A percentile compares a stretch with the other conserved stretches of the same genome.
Conservation (phyloP, 2,113 vertebrate species). For the Rhynchopsitta pachyrhyncha region DNA sequence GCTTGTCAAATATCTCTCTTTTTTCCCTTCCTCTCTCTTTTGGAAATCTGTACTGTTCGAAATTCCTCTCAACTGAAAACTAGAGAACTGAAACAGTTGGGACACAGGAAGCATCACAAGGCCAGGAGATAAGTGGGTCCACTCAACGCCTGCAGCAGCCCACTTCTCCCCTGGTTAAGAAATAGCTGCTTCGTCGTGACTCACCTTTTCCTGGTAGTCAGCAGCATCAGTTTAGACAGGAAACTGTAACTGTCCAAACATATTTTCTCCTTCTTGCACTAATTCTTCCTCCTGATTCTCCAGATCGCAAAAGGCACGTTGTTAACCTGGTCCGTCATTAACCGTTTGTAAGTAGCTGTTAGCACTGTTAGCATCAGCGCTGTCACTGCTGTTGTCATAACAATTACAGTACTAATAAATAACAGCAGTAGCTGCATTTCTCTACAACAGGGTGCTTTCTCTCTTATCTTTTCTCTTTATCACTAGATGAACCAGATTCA, state of each 20-base stretch:
- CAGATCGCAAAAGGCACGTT: background rate
- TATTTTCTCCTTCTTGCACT: background rate
- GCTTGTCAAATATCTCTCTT: conserved; percentile 29
- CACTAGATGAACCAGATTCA: background rate
- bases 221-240: background rate
- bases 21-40: background rate
- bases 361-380: background rate
- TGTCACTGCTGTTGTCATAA: background rate
- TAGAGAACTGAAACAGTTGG: background rate
- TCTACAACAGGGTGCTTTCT: background rate
- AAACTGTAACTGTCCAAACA: background rate
- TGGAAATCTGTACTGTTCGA: conserved; percentile 15
- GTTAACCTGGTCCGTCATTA: background rate
- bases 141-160: background rate
- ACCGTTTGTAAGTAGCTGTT: background rate
- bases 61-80: conserved; percentile 4
- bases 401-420: background rate
- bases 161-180: conserved; percentile 15
- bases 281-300: background rate
- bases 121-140: background rate
- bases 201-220: conserved; percentile 22
- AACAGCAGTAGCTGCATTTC: background rate
- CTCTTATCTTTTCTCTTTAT: background rate
- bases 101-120: background rate
- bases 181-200: background rate